Conservation (phyloP, 1,140 invertebrate species). For the Meloidogyne hapla region DNA sequence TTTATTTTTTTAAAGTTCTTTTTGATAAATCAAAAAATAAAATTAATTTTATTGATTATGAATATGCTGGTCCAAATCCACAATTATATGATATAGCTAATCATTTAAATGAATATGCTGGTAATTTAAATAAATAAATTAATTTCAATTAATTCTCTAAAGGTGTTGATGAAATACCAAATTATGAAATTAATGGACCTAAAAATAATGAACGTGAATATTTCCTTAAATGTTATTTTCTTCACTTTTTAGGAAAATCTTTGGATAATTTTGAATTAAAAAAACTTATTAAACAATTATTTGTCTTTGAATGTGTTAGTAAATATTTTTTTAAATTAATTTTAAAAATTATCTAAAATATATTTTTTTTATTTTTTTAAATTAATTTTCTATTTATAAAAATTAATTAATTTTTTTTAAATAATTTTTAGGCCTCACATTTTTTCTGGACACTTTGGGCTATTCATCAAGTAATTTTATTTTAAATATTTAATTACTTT, state of each 20-base stretch:
- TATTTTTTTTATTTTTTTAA: too few relatives aligned
- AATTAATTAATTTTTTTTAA: too few relatives aligned
- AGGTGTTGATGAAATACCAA: slow-evolving; percentile 65
- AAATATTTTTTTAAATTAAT: slow-evolving; percentile 34
- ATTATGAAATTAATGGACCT: slow-evolving; percentile 50
- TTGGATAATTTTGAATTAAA: slow-evolving; percentile 35
- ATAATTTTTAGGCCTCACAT: slow-evolving; percentile 71
- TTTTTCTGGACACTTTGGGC: slow-evolving; percentile 91
- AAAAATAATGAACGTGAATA: slow-evolving; percentile 41
- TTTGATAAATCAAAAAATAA: slow-evolving; percentile 54
- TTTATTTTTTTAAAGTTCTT: slow-evolving; percentile 18
- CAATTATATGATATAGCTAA: slow-evolving; percentile 94
- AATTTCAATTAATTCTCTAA: slow-evolving; percentile 15
- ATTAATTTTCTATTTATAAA: too few relatives aligned
- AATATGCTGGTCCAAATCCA: slow-evolving; percentile 90
- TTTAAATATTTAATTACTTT: background rate
- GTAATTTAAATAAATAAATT: slow-evolving; percentile 66
- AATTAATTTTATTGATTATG: slow-evolving; percentile 93
- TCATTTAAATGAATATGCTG: slow-evolving; percentile 95
- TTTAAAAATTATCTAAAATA: too few relatives aligned
- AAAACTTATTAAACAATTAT: slow-evolving; percentile 33
- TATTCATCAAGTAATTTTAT: slow-evolving; percentile 64
- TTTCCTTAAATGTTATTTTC: slow-evolving; percentile 50
- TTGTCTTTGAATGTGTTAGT: slow-evolving; percentile 51
- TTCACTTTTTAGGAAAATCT: slow-evolving; percentile 14